Evolutionary conservation across 2,797 vertebrate genomes (phyloP).

Genomic region (Poecilia gillii): DNA sequence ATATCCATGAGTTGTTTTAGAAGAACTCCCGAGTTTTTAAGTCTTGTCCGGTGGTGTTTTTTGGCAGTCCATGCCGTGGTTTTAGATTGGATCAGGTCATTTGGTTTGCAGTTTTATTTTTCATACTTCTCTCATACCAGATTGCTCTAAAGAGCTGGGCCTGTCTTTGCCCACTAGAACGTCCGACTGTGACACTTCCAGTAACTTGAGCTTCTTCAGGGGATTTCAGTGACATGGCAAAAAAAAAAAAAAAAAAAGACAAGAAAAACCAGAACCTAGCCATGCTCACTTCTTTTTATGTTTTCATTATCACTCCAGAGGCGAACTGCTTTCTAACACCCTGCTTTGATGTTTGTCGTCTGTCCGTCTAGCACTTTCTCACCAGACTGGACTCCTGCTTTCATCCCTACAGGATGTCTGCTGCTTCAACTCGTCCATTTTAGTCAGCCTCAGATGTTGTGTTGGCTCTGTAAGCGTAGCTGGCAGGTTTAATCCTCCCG

Average conservation of each 20-base stretch:
- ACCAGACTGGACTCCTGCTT: not conserved
- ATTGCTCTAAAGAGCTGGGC: not conserved
- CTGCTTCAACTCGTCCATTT: not conserved
- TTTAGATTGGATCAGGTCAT: slow-evolving; percentile 8
- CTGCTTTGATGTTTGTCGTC: not conserved
- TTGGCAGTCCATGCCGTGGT: slow-evolving; percentile 8
- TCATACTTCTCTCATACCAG: not conserved
- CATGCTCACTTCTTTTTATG: not conserved
- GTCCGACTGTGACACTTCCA: slow-evolving; percentile 57
- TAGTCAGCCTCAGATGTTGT: slow-evolving; percentile 6
- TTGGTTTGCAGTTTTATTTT: not conserved
- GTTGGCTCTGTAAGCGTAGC: slow-evolving; percentile 10
- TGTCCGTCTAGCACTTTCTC: not conserved
- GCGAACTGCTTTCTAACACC: not conserved
- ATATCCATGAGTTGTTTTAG: slow-evolving; percentile 3
- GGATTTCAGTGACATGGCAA: slow-evolving; percentile 35
- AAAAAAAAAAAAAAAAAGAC: not conserved
- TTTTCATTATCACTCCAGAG: slow-evolving; percentile 20
- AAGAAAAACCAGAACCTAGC: not conserved
- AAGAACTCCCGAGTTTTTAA: not conserved
- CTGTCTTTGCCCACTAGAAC: not conserved
- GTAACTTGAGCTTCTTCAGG: slow-evolving; percentile 50
- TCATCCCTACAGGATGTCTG: not conserved
- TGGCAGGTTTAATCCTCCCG: slow-evolving; percentile 26
- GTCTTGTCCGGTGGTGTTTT: not conserved